Base-by-base conservation (phyloP, 1,140 invertebrate species). In the Pinna nobilis region DNA sequence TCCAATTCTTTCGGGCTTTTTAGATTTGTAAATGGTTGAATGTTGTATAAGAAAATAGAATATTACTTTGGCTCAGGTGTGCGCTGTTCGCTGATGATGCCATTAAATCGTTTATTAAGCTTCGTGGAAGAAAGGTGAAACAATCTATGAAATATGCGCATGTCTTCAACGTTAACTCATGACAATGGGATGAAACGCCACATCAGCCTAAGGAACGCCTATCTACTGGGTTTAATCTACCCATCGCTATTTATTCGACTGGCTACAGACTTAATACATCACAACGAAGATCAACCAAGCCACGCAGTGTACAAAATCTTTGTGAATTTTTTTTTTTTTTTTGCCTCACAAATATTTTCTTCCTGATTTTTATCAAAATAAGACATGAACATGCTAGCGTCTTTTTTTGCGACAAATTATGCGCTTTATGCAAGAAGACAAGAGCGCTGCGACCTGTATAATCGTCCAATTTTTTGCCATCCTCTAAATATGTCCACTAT, bases 381-480 rank as follows among this genome's bases (percentile, higher is more conserved):
- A 39, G 23, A 30, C 37, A 75, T 75, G 73, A 61, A 75, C 63
- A 75, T 66, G 67, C 53, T 75, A 51, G 73, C 73, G 18, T 70
- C 66, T 23, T 65, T 75, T 50, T 70, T 70, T 51, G 73, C 73
- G 18, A 49, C 66, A 30, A 75, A 63, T 65, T 75, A 75, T 50
- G 73, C 67, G 15, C 33, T 70, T 30, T 75, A 75, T 65, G 66
- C 49, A 39, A 65, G 53, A 39, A 59, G 50, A 20, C 73, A 69
- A n/a, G 39, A 44, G 37, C 37, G 67, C 49, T 53, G 60, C 32
- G 59, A 39, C 44, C 32, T 69, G 41, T 61, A 61, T 30, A 70
- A 65, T 39, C 37, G 49, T 15, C 47, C 67, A 23, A 37, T 64
- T 32, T 49, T 18, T 28, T 69, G 32, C 41, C 66, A 75, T 44